Conservation (phyloP, 23 tunicate genomes). For the Ascidia mentula region DNA sequence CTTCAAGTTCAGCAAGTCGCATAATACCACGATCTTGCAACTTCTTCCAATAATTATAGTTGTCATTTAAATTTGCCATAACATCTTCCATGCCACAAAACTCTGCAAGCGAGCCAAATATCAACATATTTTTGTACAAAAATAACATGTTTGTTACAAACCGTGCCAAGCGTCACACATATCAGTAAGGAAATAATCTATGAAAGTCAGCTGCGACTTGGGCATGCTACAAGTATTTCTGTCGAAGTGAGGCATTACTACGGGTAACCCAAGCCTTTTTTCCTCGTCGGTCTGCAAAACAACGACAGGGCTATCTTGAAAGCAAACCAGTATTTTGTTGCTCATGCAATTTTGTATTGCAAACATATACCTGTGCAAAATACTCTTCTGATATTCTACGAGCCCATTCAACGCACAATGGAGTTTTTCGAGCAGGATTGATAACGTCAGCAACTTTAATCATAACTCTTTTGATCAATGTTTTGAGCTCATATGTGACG, state of each 20-base stretch:
- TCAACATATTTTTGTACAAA: too few species aligned
- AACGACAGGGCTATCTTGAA: not conserved
- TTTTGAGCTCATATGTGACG: slow-evolving; percentile 50
- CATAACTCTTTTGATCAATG: slow-evolving; percentile 64
- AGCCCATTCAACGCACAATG: slow-evolving; percentile 71
- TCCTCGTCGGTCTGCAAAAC: slow-evolving; percentile 68
- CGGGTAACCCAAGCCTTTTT: slow-evolving; percentile 47
- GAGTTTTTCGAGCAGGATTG: slow-evolving; percentile 58
- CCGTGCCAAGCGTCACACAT: slow-evolving; percentile 95
- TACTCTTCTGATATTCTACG: slow-evolving; percentile 77
- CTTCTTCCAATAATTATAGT: slow-evolving; percentile 58
- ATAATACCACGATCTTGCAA: slow-evolving; percentile 42
- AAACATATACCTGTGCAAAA: slow-evolving; percentile 45
- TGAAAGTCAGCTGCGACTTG: slow-evolving; percentile 73
- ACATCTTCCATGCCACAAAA: slow-evolving; percentile 66
- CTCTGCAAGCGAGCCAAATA: too few species aligned
- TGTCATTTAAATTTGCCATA: slow-evolving; percentile 41
- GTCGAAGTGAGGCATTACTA: slow-evolving; percentile 74
- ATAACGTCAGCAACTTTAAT: slow-evolving; percentile 82
- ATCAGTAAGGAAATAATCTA: slow-evolving; percentile 73
- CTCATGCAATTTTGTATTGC: too few species aligned
- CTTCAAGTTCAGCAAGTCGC: slow-evolving; percentile 49
- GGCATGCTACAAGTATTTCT: slow-evolving; percentile 73
- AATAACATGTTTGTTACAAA: not conserved
- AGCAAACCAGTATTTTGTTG: too few species aligned